Base-by-base conservation (phyloP, 2,113 vertebrate genomes). In the Xyrauchen texanus region DNA sequence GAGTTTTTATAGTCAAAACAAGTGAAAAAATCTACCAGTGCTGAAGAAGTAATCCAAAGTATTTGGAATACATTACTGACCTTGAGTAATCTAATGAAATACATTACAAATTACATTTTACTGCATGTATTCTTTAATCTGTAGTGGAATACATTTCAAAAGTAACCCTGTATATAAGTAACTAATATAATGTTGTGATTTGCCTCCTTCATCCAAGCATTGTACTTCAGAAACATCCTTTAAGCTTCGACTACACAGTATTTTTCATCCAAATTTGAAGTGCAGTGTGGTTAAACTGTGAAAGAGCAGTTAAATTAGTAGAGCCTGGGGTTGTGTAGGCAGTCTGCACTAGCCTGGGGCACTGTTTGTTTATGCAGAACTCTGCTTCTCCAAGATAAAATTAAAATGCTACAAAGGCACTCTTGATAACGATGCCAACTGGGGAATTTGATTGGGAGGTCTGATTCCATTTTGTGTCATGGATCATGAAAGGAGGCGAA, bases 301-400 rank as follows among this genome's bases (percentile, higher is more conserved):
- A 84, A 86, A 57, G 79, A 83, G 84, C 84, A 84, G 84, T 83
- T 86, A 84, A 87, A 81, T 86, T 84, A 89, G 89, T 86, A 90
- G 87, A 89, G 92, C 91, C 92, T 84, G 86, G 87, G 89, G 92
- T 91, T 92, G 90, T 93, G 91, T 91, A 87, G 88, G 81, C 89
- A 91, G 88, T 87, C 88, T 88, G 84, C 82, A 71, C 79, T 90
- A 88, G 91, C 91, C 88, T 86, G 84, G 81, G 86, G 91, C 89
- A 73, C 86, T 91, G 89, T 92, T 90, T 91, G 90, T 92, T 92
- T 91, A 91, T 90, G 89, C 91, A 89, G 88, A 89, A 85, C 86
- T 89, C 51, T 5, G 84, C 86, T 91, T 91, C 89, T 87, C 87
- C 87, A 85, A 90, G 89, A 91, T 89, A 86, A 90, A 89, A 88